A percentile compares a stretch with the other conserved stretches of the same genome.
These are phyloP conservation scores for Sarcophaga caerulescens DNA, from an alignment of 2,888 invertebrate genomes.

Conservation along the genomic window DNA sequence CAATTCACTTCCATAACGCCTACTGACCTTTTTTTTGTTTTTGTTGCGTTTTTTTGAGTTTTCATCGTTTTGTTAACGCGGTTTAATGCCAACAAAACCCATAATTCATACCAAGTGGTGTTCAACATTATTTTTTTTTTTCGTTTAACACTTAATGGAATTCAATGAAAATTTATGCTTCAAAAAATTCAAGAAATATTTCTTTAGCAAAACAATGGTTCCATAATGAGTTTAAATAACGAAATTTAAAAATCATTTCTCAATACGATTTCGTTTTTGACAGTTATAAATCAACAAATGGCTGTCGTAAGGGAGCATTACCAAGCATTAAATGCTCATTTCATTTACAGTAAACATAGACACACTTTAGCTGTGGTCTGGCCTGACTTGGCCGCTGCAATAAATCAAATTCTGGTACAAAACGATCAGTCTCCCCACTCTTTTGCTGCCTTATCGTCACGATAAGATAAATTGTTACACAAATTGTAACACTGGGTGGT, in stretches of 20 bases:
- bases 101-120: constrained; percentile 50
- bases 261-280: constrained; percentile 38
- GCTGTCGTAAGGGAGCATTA: constrained; percentile 42
- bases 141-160: constrained; percentile 32
- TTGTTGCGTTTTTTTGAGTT: neutral
- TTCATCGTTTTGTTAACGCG: constrained; percentile 16
- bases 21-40: constrained; percentile 49
- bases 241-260: neutral
- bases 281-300: constrained; percentile 59
- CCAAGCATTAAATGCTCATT: constrained; percentile 36
- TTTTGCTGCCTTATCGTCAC: neutral
- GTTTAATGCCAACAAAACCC: constrained; percentile 33
- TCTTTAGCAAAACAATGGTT: neutral
- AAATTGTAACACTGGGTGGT: constrained; percentile 30
- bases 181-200: neutral
- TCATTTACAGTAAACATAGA: neutral
- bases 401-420: constrained; percentile 53
- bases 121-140: neutral
- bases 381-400: constrained; percentile 34
- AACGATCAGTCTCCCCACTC: neutral
- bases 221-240: neutral
- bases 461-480: constrained; percentile 55
- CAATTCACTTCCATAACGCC: constrained; percentile 29
- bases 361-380: constrained; percentile 24
- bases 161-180: constrained; percentile 49